Conservation (phyloP, 2,888 invertebrate species). For the Drosophila infuscata region DNA sequence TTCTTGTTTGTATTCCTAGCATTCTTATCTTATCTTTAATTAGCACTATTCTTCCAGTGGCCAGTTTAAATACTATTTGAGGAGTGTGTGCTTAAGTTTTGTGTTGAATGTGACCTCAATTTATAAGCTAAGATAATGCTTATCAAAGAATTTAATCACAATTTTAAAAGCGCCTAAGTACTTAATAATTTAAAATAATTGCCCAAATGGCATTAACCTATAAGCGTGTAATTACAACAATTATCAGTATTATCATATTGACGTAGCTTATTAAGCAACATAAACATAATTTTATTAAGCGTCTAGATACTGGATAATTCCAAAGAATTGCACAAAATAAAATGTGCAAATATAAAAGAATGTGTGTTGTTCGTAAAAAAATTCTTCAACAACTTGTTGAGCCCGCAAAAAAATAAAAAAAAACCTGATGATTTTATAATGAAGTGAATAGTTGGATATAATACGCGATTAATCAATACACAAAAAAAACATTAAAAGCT, state of each 20-base stretch:
- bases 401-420: slow-evolving; percentile 1
- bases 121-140: not conserved
- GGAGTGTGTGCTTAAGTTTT: no score
- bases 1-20: not conserved
- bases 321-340: not conserved
- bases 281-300: not conserved
- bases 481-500: not conserved
- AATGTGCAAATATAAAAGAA: not conserved
- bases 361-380: not conserved
- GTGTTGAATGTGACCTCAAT: not conserved
- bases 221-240: not conserved
- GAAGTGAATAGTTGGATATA: not conserved
- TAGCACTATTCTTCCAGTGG: not conserved
- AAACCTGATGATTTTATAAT: not conserved
- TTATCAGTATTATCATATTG: no score
- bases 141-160: slow-evolving; percentile 17
- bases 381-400: slow-evolving; percentile 24
- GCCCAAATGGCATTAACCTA: not conserved
- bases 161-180: not conserved
- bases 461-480: not conserved
- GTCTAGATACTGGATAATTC: not conserved
- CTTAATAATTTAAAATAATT: not conserved
- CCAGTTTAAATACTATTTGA: no score
- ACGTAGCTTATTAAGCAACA: slow-evolving; percentile 21
- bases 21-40: slow-evolving; percentile 34